Percentiles rank a stretch among this genome's conserved stretches.
Conservation (phyloP, 1,140 invertebrate species). For the Manduca sexta region DNA sequence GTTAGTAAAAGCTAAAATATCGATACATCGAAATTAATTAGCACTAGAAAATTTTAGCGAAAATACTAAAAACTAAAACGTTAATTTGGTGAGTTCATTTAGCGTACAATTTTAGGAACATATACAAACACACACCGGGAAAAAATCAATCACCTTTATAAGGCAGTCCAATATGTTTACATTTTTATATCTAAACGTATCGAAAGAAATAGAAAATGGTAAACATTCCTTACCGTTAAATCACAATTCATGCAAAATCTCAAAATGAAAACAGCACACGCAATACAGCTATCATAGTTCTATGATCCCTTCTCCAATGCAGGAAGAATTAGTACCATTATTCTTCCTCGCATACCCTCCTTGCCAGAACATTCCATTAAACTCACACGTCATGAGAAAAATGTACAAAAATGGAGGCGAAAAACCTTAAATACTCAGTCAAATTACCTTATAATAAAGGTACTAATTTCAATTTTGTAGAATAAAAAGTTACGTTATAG, state of each 20-base stretch:
- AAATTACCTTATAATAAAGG: conserved; percentile 41
- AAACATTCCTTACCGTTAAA: conserved; percentile 18
- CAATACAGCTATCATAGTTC: conserved; percentile 20
- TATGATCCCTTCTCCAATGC: background rate
- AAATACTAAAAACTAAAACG: conserved; percentile 46
- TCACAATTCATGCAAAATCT: conserved; percentile 10
- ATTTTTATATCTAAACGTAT: background rate
- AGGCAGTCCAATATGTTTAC: conserved; percentile 23
- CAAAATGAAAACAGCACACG: conserved; percentile 15
- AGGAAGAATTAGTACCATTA: too few species aligned
- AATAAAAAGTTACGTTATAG: conserved; percentile 65
- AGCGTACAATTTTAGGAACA: conserved; percentile 65
- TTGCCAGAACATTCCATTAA: background rate
- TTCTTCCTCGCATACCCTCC: conserved; percentile 10
- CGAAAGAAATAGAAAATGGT: conserved; percentile 11
- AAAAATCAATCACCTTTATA: conserved; percentile 38
- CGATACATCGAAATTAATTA: conserved; percentile 51
- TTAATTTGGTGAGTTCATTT: conserved; percentile 63
- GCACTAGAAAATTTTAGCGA: conserved; percentile 34
- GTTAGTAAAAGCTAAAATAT: conserved; percentile 57
- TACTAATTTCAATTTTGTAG: conserved; percentile 39
- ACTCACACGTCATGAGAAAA: conserved; percentile 23
- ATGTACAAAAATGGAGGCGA: conserved; percentile 39
- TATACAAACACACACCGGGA: conserved; percentile 49
- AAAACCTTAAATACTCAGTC: conserved; percentile 40